A percentile compares a stretch with the other conserved stretches of the same genome.
Evolutionary conservation across 2,113 vertebrate species (phyloP).

Genomic region (Tylochromis polylepis): DNA sequence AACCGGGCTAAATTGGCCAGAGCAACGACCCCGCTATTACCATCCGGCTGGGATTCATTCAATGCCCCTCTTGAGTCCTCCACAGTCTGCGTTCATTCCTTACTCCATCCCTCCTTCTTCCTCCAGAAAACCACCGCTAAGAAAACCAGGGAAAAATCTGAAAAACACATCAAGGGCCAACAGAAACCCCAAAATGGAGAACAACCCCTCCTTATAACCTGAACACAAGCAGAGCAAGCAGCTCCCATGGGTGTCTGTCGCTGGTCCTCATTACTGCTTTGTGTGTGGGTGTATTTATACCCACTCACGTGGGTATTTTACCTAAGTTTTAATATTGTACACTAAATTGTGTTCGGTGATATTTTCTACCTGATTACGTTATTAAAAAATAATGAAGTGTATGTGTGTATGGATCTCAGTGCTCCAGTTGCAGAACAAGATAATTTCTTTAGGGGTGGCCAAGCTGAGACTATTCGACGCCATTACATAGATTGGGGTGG

Average conservation of each 20-base stretch:
- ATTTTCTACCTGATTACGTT: background rate
- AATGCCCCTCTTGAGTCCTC: slow-evolving; percentile 10
- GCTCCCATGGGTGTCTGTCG: slow-evolving; percentile 23
- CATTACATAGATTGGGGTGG: background rate
- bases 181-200: slow-evolving; percentile 47
- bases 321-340: background rate
- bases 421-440: background rate
- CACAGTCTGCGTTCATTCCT: background rate
- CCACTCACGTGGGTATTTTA: background rate
- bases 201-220: slow-evolving; percentile 10
- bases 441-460: background rate
- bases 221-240: slow-evolving; percentile 5
- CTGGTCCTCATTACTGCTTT: slow-evolving; percentile 39
- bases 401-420: background rate
- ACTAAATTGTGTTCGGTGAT: background rate
- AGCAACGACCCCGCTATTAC: slow-evolving; percentile 61
- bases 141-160: slow-evolving; percentile 64
- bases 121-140: slow-evolving; percentile 40
- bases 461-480: background rate
- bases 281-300: slow-evolving; percentile 2
- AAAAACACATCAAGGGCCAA: slow-evolving; percentile 57
- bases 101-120: slow-evolving; percentile 51
- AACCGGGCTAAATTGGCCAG: slow-evolving; percentile 38
- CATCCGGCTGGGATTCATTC: slow-evolving; percentile 60
- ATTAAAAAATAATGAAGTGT: background rate